A percentile compares a stretch with the other conserved stretches of the same genome.
Evolutionary conservation across 92 coral and sea anemone species (phyloP).

Genomic region (Zoanthus gigantus): DNA sequence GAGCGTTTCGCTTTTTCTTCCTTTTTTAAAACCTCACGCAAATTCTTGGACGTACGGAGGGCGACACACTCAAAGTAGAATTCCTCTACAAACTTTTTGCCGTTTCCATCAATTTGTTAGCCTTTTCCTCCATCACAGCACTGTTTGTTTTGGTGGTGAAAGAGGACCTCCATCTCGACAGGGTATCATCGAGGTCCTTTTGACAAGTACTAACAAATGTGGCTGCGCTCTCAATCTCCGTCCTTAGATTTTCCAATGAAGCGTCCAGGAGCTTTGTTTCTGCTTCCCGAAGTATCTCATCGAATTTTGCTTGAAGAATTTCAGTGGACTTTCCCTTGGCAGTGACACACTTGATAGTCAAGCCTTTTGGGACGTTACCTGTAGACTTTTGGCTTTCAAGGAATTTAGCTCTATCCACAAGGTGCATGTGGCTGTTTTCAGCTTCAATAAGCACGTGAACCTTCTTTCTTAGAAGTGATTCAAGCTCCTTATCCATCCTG

Average conservation of each 20-base stretch:
- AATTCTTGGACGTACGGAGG: slow-evolving; percentile 44
- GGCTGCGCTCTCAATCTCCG: slow-evolving; percentile 30
- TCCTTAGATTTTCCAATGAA: slow-evolving; percentile 38
- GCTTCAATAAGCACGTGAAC: slow-evolving; percentile 35
- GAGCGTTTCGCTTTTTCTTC: slow-evolving; percentile 30
- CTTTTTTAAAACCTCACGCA: slow-evolving; percentile 35
- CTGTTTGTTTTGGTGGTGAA: background rate
- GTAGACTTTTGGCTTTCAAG: background rate
- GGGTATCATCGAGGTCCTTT: slow-evolving; percentile 54
- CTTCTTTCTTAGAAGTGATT: slow-evolving; percentile 43
- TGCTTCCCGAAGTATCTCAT: slow-evolving; percentile 46
- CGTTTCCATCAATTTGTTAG: background rate
- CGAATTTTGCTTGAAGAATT: slow-evolving; percentile 56
- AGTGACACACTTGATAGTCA: slow-evolving; percentile 3
- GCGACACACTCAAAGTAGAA: slow-evolving; percentile 56
- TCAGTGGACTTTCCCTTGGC: slow-evolving; percentile 35
- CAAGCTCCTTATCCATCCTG: slow-evolving; percentile 41
- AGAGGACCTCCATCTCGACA: slow-evolving; percentile 46
- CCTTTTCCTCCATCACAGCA: slow-evolving; percentile 3
- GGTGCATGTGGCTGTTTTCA: slow-evolving; percentile 33
- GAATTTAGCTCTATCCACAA: slow-evolving; percentile 18
- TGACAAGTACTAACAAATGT: slow-evolving; percentile 10
- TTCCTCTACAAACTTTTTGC: slow-evolving; percentile 39
- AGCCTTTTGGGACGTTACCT: slow-evolving; percentile 17
- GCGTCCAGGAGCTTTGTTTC: slow-evolving; percentile 56